These are phyloP conservation scores for Coptodon rendalli DNA, from an alignment of 2,113 vertebrate species.

Conservation along the genomic window DNA sequence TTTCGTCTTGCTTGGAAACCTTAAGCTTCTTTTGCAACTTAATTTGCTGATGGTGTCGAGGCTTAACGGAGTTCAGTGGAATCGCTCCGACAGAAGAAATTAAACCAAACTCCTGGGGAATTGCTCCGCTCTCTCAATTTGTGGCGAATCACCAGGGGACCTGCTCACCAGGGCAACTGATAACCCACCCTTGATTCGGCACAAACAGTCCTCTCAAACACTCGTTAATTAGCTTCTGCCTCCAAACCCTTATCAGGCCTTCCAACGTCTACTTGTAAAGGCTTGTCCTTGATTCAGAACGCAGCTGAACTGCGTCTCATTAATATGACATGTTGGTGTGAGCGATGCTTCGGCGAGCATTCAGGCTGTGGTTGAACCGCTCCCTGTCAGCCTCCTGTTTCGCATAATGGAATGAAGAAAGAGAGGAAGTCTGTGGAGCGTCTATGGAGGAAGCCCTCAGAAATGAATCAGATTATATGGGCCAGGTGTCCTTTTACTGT, in stretches of 20 bases:
- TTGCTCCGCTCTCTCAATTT: constrained; percentile 48
- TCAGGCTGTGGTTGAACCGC: background rate
- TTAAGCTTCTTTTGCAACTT: constrained; percentile 28
- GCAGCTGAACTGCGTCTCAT: background rate
- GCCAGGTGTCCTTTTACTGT: constrained; percentile 42
- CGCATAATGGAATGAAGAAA: constrained; percentile 21
- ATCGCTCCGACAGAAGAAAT: constrained; percentile 38
- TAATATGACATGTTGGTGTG: background rate
- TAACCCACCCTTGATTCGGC: constrained; percentile 35
- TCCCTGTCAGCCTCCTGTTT: constrained; percentile 38
- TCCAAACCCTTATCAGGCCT: constrained; percentile 3
- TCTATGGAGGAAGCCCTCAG: constrained; percentile 10
- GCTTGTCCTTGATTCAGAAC: background rate
- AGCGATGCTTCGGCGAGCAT: constrained; percentile 17
- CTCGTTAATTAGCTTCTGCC: constrained; percentile 25
- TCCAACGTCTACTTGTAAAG: background rate
- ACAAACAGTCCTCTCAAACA: constrained; percentile 27
- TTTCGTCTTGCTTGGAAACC: constrained; percentile 4
- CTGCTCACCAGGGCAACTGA: constrained; percentile 9
- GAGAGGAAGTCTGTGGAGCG: background rate
- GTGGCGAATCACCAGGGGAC: constrained; percentile 17
- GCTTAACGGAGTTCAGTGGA: constrained; percentile 44
- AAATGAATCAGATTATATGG: constrained; percentile 39
- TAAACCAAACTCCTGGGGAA: constrained; percentile 51
- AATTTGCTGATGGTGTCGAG: constrained; percentile 11